Percentiles rank a stretch among this genome's conserved stretches.
Conservation (phyloP, 2,888 invertebrate genomes). For the Platycheirus rosarum region DNA sequence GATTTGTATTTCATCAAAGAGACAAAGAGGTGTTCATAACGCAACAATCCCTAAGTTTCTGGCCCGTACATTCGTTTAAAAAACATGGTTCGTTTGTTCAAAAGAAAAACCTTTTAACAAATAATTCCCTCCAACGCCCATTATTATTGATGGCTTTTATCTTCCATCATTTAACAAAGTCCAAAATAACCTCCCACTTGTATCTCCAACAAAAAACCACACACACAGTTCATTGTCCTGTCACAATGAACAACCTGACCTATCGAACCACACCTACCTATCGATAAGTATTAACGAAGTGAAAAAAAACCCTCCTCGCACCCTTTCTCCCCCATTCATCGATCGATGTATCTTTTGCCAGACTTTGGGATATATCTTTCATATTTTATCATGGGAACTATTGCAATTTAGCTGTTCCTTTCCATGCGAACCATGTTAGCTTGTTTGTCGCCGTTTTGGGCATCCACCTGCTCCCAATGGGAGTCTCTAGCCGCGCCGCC, state of each 20-base stretch:
- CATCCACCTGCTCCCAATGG: constrained; percentile 64
- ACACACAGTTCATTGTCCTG: not conserved
- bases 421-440: constrained; percentile 34
- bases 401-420: constrained; percentile 52
- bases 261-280: constrained; percentile 36
- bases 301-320: constrained; percentile 1
- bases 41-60: no score
- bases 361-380: no score
- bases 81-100: no score
- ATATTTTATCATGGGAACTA: constrained; percentile 67
- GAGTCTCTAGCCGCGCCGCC: constrained; percentile 22
- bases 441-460: constrained; percentile 40
- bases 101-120: no score
- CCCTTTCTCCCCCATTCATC: constrained; percentile 11
- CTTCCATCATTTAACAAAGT: not conserved
- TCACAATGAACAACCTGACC: constrained; percentile 15
- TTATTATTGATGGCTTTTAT: no score
- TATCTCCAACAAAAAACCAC: not conserved
- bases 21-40: no score
- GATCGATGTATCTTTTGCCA: not conserved
- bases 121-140: no score
- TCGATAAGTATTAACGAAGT: not conserved
- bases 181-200: not conserved
- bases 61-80: no score
- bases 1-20: no score